phyloP scores from a whole-genome alignment of 2,113 vertebrate genomes.

The Mandrillus leucophaeus region DNA sequence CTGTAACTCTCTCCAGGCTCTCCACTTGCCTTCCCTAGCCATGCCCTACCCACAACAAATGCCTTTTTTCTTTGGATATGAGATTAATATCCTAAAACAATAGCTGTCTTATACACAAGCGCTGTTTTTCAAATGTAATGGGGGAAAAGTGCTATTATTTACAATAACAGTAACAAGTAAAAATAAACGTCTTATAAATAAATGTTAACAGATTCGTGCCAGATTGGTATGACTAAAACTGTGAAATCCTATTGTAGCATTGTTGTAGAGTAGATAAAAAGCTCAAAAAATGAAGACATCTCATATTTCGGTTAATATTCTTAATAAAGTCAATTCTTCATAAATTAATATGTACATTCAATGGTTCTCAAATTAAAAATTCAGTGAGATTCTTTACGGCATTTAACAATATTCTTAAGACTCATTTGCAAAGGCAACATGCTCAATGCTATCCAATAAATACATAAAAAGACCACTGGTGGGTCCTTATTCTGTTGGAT shows the following conservation, averaged over 20 bases:
- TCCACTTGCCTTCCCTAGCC: neutral
- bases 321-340: neutral
- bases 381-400: neutral
- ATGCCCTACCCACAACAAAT: neutral
- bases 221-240: neutral
- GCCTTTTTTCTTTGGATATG: neutral
- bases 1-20: neutral
- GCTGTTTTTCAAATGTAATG: neutral
- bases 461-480: neutral
- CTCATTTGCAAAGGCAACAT: slow-evolving; percentile 1
- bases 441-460: neutral
- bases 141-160: neutral
- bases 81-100: neutral
- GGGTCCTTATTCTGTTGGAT: neutral
- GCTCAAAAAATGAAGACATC: neutral
- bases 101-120: neutral
- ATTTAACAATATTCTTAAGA: neutral
- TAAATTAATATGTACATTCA: neutral
- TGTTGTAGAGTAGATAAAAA: neutral
- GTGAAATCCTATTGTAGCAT: neutral
- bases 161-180: neutral
- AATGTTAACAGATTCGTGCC: neutral
- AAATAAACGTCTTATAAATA: neutral
- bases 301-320: neutral
- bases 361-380: neutral